Conservation (phyloP, 2,113 vertebrate genomes). For the Alouatta palliata region DNA sequence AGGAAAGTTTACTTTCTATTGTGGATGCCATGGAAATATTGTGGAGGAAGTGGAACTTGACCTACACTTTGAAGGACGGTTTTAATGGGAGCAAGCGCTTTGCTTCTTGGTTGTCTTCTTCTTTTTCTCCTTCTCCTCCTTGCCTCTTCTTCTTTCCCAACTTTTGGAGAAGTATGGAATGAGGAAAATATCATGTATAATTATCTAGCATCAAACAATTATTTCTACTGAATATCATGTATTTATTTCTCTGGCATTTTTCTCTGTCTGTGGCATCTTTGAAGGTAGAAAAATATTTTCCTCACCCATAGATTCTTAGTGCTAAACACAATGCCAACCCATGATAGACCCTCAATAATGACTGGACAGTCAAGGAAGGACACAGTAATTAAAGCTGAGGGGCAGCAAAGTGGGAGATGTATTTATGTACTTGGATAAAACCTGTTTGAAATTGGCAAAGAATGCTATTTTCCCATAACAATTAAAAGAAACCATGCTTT, state of each 20-base stretch:
- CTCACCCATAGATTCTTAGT: not conserved
- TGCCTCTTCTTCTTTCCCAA: not conserved
- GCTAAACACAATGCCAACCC: not conserved
- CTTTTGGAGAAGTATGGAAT: not conserved
- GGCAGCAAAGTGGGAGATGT: not conserved
- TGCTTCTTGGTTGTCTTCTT: too few species aligned
- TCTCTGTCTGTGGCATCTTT: not conserved
- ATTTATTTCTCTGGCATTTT: not conserved
- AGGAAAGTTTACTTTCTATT: not conserved
- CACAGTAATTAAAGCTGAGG: not conserved
- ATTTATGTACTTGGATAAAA: not conserved
- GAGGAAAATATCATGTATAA: not conserved
- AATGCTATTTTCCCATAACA: not conserved
- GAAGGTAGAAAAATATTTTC: not conserved
- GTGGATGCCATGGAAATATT: not conserved
- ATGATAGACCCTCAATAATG: not conserved
- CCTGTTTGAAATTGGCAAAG: not conserved
- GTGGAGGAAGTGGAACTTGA: not conserved
- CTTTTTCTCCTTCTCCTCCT: rapidly evolving
- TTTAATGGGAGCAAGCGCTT: not conserved
- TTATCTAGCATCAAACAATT: not conserved
- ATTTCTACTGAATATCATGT: not conserved
- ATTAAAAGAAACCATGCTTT: not conserved
- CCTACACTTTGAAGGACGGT: not conserved
- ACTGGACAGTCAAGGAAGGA: not conserved